Conservation (phyloP, 2,113 vertebrate species). For the Lycaon pictus region DNA sequence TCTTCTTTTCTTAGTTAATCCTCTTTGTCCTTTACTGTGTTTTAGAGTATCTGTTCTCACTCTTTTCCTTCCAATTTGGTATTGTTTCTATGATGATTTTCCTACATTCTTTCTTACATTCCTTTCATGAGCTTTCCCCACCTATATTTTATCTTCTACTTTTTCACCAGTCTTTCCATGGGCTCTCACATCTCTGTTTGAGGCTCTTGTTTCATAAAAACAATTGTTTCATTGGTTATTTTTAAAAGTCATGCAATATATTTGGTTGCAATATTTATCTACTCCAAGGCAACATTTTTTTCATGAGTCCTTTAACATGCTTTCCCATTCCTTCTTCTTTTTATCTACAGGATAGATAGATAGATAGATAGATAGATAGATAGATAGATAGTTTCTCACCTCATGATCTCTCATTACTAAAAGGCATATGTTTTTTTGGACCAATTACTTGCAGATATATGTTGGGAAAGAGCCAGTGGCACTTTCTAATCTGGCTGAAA, state of each 20-base stretch:
- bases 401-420: background rate
- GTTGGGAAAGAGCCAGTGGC: background rate
- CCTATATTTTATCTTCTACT: background rate
- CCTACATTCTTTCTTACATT: background rate
- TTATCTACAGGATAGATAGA: background rate
- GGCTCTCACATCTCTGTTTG: background rate
- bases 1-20: conserved; percentile 5
- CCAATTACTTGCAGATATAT: background rate
- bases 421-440: background rate
- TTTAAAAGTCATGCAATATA: background rate
- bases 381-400: background rate
- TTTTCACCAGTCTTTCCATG: background rate
- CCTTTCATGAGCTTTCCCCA: background rate
- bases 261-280: background rate
- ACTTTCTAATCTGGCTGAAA: background rate
- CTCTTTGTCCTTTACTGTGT: background rate
- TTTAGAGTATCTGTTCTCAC: background rate
- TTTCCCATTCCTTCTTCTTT: background rate
- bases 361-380: background rate
- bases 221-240: background rate
- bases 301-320: background rate
- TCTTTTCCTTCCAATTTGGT: background rate
- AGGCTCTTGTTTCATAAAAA: conserved; percentile 20
- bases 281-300: background rate
- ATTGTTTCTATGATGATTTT: background rate